Evolutionary conservation across 2,797 vertebrate genomes (phyloP).

Genomic region (Myoxocephalus aenaeus): DNA sequence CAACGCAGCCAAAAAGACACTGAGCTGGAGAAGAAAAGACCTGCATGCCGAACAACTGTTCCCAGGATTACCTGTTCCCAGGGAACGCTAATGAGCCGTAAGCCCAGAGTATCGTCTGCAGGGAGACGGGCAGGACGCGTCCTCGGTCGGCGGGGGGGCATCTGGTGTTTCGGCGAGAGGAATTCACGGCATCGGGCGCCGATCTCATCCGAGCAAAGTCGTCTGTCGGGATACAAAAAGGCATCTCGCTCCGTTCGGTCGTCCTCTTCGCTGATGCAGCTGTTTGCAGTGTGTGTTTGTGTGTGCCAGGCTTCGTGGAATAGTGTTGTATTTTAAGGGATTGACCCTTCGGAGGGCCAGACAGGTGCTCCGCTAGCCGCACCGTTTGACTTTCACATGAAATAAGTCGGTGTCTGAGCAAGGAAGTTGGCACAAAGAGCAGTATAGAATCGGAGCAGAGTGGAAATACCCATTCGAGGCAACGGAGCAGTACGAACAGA

Average conservation of each 20-base stretch:
- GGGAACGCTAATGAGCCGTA: constrained; percentile 69
- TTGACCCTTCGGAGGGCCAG: not conserved
- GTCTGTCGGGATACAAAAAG: not conserved
- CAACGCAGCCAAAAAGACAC: constrained; percentile 4
- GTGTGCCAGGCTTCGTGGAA: not conserved
- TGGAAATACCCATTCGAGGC: no score
- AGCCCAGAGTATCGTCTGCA: constrained; percentile 49
- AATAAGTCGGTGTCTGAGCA: not conserved
- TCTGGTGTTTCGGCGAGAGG: constrained; percentile 30
- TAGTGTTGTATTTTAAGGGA: not conserved
- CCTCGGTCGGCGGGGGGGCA: constrained; percentile 60
- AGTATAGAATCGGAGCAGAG: no score
- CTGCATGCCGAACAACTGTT: constrained; percentile 34
- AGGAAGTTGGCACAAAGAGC: not conserved
- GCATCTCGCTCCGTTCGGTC: not conserved
- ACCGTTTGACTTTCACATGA: not conserved
- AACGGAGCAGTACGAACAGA: no score
- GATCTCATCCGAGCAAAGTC: constrained; percentile 22
- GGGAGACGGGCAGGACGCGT: constrained; percentile 40
- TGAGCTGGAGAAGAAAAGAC: constrained; percentile 23
- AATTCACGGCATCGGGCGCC: constrained; percentile 8
- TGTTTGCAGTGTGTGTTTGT: not conserved
- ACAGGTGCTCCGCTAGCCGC: not conserved
- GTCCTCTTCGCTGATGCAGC: not conserved
- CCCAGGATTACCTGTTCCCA: constrained; percentile 59